Conservation (phyloP, 2,888 invertebrate species). For the Pristionchus exspectatus region DNA sequence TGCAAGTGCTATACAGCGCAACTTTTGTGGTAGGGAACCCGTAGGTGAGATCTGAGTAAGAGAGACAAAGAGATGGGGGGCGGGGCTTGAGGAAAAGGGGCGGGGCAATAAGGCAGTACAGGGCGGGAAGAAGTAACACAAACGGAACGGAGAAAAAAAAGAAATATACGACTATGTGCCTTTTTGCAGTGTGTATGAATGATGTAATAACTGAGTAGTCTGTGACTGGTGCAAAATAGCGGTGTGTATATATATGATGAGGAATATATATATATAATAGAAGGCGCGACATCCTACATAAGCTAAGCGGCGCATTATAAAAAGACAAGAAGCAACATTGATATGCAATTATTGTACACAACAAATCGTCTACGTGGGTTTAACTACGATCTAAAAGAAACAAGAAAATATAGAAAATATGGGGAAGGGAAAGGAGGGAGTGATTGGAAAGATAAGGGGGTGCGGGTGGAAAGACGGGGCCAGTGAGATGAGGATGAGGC, state of each 20-base stretch:
- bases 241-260: conserved; percentile 15
- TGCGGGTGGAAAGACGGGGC: background rate
- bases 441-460: background rate
- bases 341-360: conserved; percentile 29
- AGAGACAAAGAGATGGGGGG: background rate
- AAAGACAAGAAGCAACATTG: background rate
- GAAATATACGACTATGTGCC: background rate
- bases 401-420: too few relatives aligned
- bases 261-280: conserved; percentile 12
- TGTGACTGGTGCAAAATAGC: background rate
- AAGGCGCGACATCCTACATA: background rate
- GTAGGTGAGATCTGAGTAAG: conserved; percentile 41
- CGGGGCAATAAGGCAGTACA: conserved; percentile 35
- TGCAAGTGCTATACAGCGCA: conserved; percentile 25
- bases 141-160: conserved; percentile 10
- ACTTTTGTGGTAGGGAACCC: conserved; percentile 48
- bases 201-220: background rate
- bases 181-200: background rate
- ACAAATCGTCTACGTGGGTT: conserved; percentile 34
- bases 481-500: conserved; percentile 2
- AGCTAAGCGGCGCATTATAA: conserved; percentile 9
- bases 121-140: conserved; percentile 2
- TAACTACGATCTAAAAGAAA: background rate
- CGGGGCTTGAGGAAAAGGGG: background rate
- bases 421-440: background rate